Evolutionary conservation across 2,113 vertebrate species (phyloP).

Genomic region (Lichenostomus cassidix): DNA sequence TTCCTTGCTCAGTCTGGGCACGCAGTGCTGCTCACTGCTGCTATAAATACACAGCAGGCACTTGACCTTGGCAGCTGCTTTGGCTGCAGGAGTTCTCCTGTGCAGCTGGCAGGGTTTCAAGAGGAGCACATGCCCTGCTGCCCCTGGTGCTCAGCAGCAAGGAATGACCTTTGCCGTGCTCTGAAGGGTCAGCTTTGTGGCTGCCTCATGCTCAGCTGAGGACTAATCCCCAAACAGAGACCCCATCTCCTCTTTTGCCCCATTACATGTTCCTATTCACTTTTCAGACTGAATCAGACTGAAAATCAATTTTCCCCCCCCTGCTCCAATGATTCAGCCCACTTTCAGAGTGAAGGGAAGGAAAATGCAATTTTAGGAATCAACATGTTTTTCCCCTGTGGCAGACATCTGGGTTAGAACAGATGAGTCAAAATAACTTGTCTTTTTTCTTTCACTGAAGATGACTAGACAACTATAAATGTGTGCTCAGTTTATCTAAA

Average conservation of each 20-base stretch:
- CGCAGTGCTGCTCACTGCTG: background rate
- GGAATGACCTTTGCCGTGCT: background rate
- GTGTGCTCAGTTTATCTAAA: background rate
- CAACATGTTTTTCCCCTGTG: accelerated
- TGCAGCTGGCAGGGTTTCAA: conserved; percentile 7
- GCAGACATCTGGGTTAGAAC: background rate
- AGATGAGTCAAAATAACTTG: background rate
- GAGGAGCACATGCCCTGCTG: background rate
- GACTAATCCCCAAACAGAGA: background rate
- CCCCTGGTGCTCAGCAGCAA: background rate
- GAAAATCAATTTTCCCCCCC: background rate
- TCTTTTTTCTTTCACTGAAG: background rate
- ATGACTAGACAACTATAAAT: background rate
- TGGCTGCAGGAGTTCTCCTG: conserved; percentile 9
- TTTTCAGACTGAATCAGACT: background rate
- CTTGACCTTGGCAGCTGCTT: conserved; percentile 39
- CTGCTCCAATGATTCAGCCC: background rate
- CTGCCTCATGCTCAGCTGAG: background rate
- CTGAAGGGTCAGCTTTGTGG: background rate
- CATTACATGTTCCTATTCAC: background rate
- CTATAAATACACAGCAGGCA: conserved; percentile 57
- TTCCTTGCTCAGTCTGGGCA: background rate
- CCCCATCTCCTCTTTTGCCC: background rate
- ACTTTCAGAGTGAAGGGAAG: background rate
- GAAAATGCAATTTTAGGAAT: background rate